Base-by-base conservation (phyloP, 2,113 vertebrate species). In the Electrona antarctica region DNA sequence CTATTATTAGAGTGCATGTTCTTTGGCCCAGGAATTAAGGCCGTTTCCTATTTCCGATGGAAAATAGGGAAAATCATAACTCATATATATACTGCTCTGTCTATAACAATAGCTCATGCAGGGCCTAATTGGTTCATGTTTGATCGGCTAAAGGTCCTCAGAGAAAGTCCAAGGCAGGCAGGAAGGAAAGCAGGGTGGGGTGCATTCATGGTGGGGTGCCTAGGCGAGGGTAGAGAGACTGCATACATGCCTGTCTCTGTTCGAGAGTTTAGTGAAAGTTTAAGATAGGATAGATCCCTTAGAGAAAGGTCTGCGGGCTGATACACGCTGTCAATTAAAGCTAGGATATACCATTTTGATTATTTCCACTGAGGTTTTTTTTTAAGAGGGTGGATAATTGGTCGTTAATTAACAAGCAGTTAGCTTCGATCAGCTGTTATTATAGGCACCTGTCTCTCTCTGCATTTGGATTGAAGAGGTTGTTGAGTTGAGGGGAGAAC, bases 171-270 rank as follows among this genome's bases (percentile, higher is more conserved):
- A 49, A 68, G 69, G 54, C 65, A 0, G 69, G 64, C 71, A 85
- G 87, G 90, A 88, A 88, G 85, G 84, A 89, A 85, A 64, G 70
- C 57, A 67, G 87, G 88, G 85, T 73, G 82, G 77, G 83, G 81
- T 78, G 59, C 3, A 9, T 21, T 21, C 21, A 21, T 47, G 57
- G 33, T 70, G 48, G 33, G 33, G 33, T 41, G 33, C 33, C 33
- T 50, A 54, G 55, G 58, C 33, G 56, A 54, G 55, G 58, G 50
- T 41, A 76, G 61, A 9, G 69, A 77, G 54, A 15, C 57, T 21
- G n/a, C n/a, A n/a, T n/a, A n/a, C n/a, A n/a, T n/a, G 67, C 47
- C 56, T 69, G 67, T 71, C 65, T 48, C 62, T 78, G 65, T 29
- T 68, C 29, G 8, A 7, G 49, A 67, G 71, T 54, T 28, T 49